A percentile compares a stretch with the other conserved stretches of the same genome.
These are phyloP conservation scores for Eretmochelys imbricata DNA, from an alignment of 2,113 vertebrate genomes.

Conservation along the genomic window DNA sequence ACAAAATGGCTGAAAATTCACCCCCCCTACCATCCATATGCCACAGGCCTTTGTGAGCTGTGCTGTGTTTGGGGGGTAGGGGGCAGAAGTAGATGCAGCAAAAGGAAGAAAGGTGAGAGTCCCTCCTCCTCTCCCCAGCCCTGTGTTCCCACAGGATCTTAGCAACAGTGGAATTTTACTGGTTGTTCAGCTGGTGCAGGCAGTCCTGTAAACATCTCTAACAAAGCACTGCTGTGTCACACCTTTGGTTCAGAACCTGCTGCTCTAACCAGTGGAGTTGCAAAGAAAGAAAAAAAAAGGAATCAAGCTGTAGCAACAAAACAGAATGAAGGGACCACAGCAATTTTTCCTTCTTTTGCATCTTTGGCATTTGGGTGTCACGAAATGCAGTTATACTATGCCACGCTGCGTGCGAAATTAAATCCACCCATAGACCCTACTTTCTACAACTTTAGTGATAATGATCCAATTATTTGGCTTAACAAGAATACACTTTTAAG, in stretches of 20 bases:
- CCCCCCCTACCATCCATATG: neutral
- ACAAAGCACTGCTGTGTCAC: neutral
- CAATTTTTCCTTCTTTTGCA: neutral
- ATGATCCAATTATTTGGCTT: neutral
- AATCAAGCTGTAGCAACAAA: neutral
- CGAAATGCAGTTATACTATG: neutral
- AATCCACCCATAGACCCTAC: neutral
- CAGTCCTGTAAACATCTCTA: too few relatives aligned
- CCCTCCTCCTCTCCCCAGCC: neutral
- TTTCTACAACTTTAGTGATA: neutral
- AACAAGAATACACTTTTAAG: accelerated
- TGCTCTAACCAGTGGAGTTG: neutral
- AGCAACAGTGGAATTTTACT: neutral
- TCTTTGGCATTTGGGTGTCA: neutral
- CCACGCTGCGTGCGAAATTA: neutral
- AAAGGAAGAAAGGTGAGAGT: neutral
- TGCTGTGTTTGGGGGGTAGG: too few relatives aligned
- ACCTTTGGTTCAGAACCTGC: neutral
- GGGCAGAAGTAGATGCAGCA: neutral
- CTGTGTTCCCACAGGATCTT: neutral
- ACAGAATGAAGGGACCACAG: neutral
- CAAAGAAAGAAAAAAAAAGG: neutral
- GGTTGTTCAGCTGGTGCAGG: neutral
- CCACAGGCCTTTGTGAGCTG: neutral
- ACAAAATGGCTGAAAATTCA: neutral